Conservation (phyloP, 2,888 invertebrate species). For the Eudemis profundana region DNA sequence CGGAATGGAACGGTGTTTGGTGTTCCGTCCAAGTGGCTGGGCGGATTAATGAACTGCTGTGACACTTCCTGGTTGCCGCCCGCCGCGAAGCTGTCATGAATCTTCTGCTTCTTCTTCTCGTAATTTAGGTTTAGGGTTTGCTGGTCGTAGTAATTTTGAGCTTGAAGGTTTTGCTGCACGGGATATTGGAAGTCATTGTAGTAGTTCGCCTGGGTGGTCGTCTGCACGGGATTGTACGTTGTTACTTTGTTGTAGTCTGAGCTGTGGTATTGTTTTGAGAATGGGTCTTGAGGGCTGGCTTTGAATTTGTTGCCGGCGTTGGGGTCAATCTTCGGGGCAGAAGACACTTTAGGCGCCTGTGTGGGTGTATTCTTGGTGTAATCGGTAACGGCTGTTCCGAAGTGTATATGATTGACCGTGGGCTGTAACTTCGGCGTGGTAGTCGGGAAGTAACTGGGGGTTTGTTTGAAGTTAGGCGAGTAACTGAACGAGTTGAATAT, state of each 20-base stretch:
- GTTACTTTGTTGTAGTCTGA: constrained; percentile 68
- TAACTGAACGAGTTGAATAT: constrained; percentile 75
- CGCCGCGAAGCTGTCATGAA: constrained; percentile 69
- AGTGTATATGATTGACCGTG: constrained; percentile 69
- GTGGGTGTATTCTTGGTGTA: constrained; percentile 79
- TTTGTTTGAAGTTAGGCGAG: constrained; percentile 71
- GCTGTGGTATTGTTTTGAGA: constrained; percentile 66
- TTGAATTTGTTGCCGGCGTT: constrained; percentile 75
- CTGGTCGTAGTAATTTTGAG: constrained; percentile 65
- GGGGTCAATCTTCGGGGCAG: constrained; percentile 71
- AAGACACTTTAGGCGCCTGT: constrained; percentile 72
- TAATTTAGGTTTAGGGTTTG: constrained; percentile 61
- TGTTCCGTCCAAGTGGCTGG: constrained; percentile 54
- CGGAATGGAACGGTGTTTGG: constrained; percentile 55
- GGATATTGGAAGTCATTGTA: constrained; percentile 66
- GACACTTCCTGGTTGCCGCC: constrained; percentile 69
- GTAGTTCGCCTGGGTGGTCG: constrained; percentile 65
- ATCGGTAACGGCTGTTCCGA: constrained; percentile 70
- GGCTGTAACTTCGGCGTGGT: constrained; percentile 71
- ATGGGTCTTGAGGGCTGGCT: constrained; percentile 80
- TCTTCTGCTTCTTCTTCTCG: constrained; percentile 68
- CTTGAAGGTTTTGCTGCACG: constrained; percentile 69
- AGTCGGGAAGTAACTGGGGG: constrained; percentile 61
- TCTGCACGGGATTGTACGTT: constrained; percentile 73
- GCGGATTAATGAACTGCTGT: constrained; percentile 66